Evolutionary conservation across 1,140 invertebrate species (phyloP).

Genomic region (Brachionus paranguensis): DNA sequence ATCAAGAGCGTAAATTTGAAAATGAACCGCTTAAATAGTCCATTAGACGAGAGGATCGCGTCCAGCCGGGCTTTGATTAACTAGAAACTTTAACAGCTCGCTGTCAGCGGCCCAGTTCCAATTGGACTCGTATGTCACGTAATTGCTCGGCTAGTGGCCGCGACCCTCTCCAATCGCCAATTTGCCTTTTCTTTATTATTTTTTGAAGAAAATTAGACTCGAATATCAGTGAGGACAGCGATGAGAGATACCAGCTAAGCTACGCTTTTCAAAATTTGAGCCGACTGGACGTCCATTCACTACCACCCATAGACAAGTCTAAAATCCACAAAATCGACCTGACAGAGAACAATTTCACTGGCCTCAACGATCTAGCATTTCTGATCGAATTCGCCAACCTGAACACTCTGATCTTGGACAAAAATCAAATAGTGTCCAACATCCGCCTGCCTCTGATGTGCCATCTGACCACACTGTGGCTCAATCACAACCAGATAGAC

Average conservation of each 20-base stretch:
- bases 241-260: not conserved
- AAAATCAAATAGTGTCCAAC: conserved; percentile 64
- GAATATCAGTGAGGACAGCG: not conserved
- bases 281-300: not conserved
- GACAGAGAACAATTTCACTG: conserved; percentile 35
- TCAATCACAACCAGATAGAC: conserved; percentile 69
- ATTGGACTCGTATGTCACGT: not conserved
- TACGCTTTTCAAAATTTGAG: conserved; percentile 16
- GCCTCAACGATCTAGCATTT: conserved; percentile 5
- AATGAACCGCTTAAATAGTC: not conserved
- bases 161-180: not conserved
- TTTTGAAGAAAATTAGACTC: not conserved
- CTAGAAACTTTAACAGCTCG: not conserved
- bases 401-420: conserved; percentile 67
- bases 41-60: not conserved
- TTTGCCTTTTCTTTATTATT: not conserved
- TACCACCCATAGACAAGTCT: not conserved
- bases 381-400: conserved; percentile 57
- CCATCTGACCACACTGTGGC: conserved; percentile 67
- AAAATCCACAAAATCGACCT: not conserved
- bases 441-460: conserved; percentile 65
- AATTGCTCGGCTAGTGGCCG: not conserved
- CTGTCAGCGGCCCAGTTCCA: not conserved
- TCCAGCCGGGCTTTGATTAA: not conserved
- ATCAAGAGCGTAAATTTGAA: not conserved